phyloP scores from a whole-genome alignment of 2,888 invertebrate species.

The Chirona hameri region DNA sequence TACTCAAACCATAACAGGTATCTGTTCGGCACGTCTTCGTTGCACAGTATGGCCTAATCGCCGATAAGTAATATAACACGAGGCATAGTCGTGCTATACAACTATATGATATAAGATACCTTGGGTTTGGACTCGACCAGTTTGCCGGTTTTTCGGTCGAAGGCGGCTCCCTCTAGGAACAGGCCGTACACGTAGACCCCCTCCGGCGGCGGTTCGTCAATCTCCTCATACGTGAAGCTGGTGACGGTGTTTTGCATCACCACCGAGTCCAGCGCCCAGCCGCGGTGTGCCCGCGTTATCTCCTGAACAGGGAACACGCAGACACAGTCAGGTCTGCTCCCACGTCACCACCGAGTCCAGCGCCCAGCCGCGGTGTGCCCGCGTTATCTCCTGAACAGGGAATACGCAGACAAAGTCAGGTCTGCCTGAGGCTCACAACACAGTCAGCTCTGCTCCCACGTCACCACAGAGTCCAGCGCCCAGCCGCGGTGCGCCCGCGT shows the following conservation, averaged over 20 bases:
- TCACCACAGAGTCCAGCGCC: conserved; percentile 74
- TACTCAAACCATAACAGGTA: neutral
- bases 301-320: conserved; percentile 58
- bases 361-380: conserved; percentile 96
- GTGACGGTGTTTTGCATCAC: conserved; percentile 91
- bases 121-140: conserved; percentile 90
- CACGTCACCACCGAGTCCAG: conserved; percentile 65
- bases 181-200: conserved; percentile 60
- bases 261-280: conserved; percentile 95
- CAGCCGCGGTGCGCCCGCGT: conserved; percentile 94
- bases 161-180: conserved; percentile 87
- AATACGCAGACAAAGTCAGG: neutral
- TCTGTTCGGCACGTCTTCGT: too few species aligned
- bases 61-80: too few species aligned
- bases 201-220: conserved; percentile 83
- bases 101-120: conserved; percentile 43
- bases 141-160: conserved; percentile 82
- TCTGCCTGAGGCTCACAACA: too few species aligned
- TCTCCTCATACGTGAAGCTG: conserved; percentile 75
- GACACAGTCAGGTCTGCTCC: neutral
- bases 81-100: too few species aligned
- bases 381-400: conserved; percentile 75
- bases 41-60: too few species aligned
- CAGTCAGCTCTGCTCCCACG: too few species aligned
- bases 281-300: conserved; percentile 91